phyloP scores from a whole-genome alignment of 2,888 invertebrate species.

The Microchrysa polita region DNA sequence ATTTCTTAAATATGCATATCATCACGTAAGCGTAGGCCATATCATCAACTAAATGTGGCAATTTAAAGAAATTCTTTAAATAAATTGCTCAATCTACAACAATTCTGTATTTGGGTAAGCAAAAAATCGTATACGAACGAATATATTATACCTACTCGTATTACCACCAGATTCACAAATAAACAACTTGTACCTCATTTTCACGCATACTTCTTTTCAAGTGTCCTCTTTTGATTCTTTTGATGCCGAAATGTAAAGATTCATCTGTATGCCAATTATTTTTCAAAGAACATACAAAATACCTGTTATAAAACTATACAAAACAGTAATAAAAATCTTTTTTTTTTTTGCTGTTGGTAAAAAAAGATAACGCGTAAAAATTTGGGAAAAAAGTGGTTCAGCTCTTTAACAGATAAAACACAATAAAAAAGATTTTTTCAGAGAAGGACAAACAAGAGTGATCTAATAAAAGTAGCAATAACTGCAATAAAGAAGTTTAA shows the following conservation, averaged over 20 bases:
- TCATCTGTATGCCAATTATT: slow-evolving; percentile 29
- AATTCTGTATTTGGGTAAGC: neutral
- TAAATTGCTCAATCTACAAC: slow-evolving; percentile 8
- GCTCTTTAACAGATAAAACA: neutral
- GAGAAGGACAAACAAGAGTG: slow-evolving; percentile 6
- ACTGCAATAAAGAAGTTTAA: slow-evolving; percentile 39
- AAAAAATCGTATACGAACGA: neutral
- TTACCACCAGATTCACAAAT: neutral
- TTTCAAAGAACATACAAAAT: slow-evolving; percentile 35
- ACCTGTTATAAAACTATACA: slow-evolving; percentile 16
- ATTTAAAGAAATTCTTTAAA: slow-evolving; percentile 30
- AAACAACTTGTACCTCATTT: neutral
- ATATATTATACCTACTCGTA: neutral
- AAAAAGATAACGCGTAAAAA: neutral
- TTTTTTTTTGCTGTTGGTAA: neutral
- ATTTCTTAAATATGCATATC: no score
- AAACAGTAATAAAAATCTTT: slow-evolving; percentile 32
- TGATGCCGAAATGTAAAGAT: slow-evolving; percentile 27
- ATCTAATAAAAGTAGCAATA: slow-evolving; percentile 39
- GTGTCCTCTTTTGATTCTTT: neutral
- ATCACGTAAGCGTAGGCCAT: neutral
- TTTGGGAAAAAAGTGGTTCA: neutral
- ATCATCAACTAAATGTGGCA: slow-evolving; percentile 37
- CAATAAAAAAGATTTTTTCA: slow-evolving; percentile 21
- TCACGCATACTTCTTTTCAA: slow-evolving; percentile 30